Base-by-base conservation (phyloP, 2,797 vertebrate genomes). In the Falco novaeseelandiae region DNA sequence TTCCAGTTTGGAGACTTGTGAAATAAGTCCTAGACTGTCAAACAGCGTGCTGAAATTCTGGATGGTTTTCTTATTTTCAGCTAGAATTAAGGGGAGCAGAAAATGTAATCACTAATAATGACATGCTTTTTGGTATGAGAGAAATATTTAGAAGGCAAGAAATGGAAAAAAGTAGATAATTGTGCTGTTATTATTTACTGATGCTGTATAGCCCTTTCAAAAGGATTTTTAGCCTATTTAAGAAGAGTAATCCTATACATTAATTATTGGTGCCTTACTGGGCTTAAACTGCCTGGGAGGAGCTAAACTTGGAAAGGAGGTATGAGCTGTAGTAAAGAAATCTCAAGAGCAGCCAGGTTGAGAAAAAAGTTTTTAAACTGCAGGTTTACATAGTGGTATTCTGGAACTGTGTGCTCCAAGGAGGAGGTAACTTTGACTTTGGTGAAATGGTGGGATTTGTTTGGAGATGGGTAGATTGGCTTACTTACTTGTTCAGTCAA, bases 361-460 rank as follows among this genome's bases (percentile, higher is more conserved):
- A 74, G 48, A 44, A 46, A 72, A 17, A 6, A 5, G 3, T 2
- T 40, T 76, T 77, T 61, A 32, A 12, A 12, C 9, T 44, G 10
- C 0, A 3, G 12, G 6, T 83, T 93, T 66, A 1, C n/a, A n/a
- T 70, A 9, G 1, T 1, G 0, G 14, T 58, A 40, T 26, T 87
- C 40, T 62, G 30, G 36, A 90, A 2, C 17, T 65, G 2, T 20
- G 5, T 51, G 8, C 2, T 34, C 23, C 2, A 34, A 49, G 34
- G 14, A 74, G 1, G 2, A 55, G 34, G 44, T 76, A 3, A 3
- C 5, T 70, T 48, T 3, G 21, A 36, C 8, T 61, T 83, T 1
- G 3, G 27, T 70, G 54, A 61, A 57, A 40, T 59, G 14, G 8
- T 11, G 4, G 16, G 32, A 40, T 85, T 89, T 73, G 36, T 54